A percentile compares a stretch with the other conserved stretches of the same genome.
phyloP scores from a whole-genome alignment of 2,888 invertebrate genomes.

The Drosophila macrospina region DNA sequence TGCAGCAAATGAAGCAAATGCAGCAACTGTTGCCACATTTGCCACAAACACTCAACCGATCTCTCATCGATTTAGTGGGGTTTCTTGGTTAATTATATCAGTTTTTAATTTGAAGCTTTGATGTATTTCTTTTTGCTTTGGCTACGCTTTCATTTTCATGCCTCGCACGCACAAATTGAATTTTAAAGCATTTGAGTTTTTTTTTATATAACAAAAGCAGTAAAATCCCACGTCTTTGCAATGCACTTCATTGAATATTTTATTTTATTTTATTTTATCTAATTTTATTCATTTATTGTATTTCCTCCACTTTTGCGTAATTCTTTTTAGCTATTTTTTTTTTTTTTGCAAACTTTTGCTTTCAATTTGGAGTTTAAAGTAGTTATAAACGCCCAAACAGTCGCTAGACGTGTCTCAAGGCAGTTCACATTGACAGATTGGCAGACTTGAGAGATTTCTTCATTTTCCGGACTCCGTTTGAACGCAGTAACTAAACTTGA shows the following conservation, averaged over 20 bases:
- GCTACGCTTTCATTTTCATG: constrained; percentile 67
- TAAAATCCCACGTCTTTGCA: constrained; percentile 25
- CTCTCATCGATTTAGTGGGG: constrained; percentile 33
- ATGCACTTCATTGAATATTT: constrained; percentile 34
- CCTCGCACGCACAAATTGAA: constrained; percentile 55
- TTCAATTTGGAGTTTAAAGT: constrained; percentile 43
- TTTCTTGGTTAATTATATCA: constrained; percentile 38
- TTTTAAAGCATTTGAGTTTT: constrained; percentile 55
- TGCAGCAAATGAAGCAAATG: constrained; percentile 52
- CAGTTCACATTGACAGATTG: constrained; percentile 17
- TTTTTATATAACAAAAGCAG: constrained; percentile 44
- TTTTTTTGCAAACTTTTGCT: constrained; percentile 40
- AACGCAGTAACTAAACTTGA: constrained; percentile 6
- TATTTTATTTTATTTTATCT: constrained; percentile 4
- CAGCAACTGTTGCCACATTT: constrained; percentile 47
- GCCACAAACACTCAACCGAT: constrained; percentile 32
- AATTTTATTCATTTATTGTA: too few species aligned
- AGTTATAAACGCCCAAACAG: constrained; percentile 30
- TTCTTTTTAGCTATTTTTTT: constrained; percentile 16
- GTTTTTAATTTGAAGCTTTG: constrained; percentile 30
- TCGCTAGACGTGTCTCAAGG: constrained; percentile 28
- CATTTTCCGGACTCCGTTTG: constrained; percentile 31
- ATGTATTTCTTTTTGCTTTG: constrained; percentile 39
- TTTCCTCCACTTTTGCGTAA: constrained; percentile 8
- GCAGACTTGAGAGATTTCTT: constrained; percentile 19